Evolutionary conservation across 2,888 invertebrate species (phyloP).

Genomic region (Patella caerulea): DNA sequence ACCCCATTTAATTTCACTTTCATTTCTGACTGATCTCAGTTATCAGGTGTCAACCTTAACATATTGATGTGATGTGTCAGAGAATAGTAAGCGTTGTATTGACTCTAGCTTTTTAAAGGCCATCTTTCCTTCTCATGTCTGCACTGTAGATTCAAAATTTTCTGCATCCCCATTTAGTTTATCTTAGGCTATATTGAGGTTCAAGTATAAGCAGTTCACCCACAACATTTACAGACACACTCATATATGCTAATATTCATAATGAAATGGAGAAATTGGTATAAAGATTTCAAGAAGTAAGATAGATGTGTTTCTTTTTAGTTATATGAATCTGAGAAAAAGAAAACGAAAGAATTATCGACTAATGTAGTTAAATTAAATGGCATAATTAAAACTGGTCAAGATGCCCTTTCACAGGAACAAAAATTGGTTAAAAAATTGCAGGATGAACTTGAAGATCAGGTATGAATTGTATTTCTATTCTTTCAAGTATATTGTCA

Average conservation of each 20-base stretch:
- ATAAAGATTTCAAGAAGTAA: neutral
- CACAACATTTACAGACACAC: too few species aligned
- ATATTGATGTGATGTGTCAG: too few species aligned
- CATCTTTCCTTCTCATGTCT: too few species aligned
- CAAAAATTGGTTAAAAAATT: constrained; percentile 66
- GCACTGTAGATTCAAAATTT: too few species aligned
- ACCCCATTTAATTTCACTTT: too few species aligned
- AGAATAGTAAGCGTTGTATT: too few species aligned
- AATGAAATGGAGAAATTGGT: neutral
- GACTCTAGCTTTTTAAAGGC: too few species aligned
- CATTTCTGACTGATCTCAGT: too few species aligned
- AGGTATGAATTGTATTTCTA: constrained; percentile 21
- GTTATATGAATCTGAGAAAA: constrained; percentile 59
- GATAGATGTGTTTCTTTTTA: constrained; percentile 6
- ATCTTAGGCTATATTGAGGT: too few species aligned
- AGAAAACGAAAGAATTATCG: constrained; percentile 67
- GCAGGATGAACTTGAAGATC: constrained; percentile 58
- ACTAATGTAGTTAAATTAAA: constrained; percentile 64
- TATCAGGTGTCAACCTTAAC: too few species aligned
- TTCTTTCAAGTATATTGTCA: neutral
- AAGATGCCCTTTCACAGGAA: constrained; percentile 69
- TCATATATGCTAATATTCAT: neutral
- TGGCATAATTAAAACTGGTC: constrained; percentile 70
- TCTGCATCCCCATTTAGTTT: too few species aligned
- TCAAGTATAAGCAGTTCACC: too few species aligned